A percentile compares a stretch with the other conserved stretches of the same genome.
phyloP scores from a whole-genome alignment of 1,140 invertebrate genomes.

The Drosophila pachea region DNA sequence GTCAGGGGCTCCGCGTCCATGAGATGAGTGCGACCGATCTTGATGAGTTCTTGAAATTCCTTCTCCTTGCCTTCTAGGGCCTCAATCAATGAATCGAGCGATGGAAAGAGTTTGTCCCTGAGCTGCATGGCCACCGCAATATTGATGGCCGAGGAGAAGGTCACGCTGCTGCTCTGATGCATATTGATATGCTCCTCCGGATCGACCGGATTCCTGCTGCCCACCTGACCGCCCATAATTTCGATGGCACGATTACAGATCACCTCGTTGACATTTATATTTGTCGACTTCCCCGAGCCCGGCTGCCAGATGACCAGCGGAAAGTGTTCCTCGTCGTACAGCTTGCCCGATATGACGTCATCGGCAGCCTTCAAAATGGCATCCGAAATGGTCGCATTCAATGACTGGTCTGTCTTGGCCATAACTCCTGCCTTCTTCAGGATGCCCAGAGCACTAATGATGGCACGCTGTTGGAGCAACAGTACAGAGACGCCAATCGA shows the following conservation, averaged over 20 bases:
- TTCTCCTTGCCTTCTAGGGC: conserved; percentile 87
- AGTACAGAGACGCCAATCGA: too few relatives aligned
- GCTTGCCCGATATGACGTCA: conserved; percentile 95
- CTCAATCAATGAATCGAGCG: conserved; percentile 85
- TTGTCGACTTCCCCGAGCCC: conserved; percentile 98
- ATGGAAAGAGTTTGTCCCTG: conserved; percentile 89
- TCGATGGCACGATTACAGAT: conserved; percentile 96
- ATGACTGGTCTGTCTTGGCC: conserved; percentile 92
- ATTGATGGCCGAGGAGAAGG: conserved; percentile 99
- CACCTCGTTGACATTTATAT: conserved; percentile 99
- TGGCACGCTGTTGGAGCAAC: conserved; percentile 83
- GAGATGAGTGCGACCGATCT: conserved; percentile 92
- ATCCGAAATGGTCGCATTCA: conserved; percentile 92
- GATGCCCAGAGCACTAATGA: conserved; percentile 96
- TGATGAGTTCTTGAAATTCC: conserved; percentile 92
- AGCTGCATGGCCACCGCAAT: conserved; percentile 96
- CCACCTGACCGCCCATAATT: conserved; percentile 93
- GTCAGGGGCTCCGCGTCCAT: conserved; percentile 98
- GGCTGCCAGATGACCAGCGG: conserved; percentile 99
- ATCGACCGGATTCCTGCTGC: conserved; percentile 96
- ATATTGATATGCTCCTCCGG: conserved; percentile 99
- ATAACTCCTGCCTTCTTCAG: conserved; percentile 97
- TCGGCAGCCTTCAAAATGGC: conserved; percentile 95
- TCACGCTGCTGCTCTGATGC: conserved; percentile 98
- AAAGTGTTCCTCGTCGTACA: conserved; percentile 95